Percentiles rank a stretch among this genome's conserved stretches.
Conservation (phyloP, 1,140 invertebrate species). For the Ips nitidus region DNA sequence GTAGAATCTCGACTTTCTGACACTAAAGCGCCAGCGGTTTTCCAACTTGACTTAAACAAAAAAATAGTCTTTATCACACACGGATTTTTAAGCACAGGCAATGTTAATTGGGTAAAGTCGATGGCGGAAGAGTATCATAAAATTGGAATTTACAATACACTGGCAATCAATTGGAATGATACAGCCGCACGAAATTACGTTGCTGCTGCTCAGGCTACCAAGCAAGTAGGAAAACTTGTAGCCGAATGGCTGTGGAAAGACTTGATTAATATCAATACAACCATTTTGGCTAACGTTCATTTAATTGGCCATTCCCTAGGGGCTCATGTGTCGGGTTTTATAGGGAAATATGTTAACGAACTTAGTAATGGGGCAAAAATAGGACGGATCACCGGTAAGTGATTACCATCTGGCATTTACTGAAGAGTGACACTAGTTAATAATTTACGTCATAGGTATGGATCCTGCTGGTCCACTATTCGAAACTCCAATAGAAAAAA, state of each 20-base stretch:
- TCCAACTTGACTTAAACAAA: constrained; percentile 2
- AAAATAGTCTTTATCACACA: constrained; percentile 36
- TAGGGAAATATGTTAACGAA: constrained; percentile 49
- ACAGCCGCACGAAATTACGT: constrained; percentile 35
- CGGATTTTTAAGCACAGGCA: constrained; percentile 27
- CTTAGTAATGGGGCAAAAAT: constrained; percentile 53
- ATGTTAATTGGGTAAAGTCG: constrained; percentile 17
- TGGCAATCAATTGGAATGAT: constrained; percentile 38
- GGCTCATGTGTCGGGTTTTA: constrained; percentile 61
- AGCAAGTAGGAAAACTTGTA: constrained; percentile 34
- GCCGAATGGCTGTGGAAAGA: constrained; percentile 47
- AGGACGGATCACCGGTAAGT: constrained; percentile 58
- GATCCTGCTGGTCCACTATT: constrained; percentile 64
- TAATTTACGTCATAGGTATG: constrained; percentile 52
- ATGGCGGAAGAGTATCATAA: constrained; percentile 36
- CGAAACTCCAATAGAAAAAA: constrained; percentile 33
- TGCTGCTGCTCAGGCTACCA: constrained; percentile 28
- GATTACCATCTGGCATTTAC: constrained; percentile 37
- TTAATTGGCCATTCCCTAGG: constrained; percentile 64
- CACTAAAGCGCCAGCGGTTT: background rate
- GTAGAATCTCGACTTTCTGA: background rate
- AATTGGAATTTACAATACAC: constrained; percentile 31
- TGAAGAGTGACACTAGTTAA: background rate
- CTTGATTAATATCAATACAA: constrained; percentile 40
- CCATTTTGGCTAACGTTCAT: constrained; percentile 51